Base-by-base conservation (phyloP, 1,140 invertebrate genomes). In the Ephestia elutella region DNA sequence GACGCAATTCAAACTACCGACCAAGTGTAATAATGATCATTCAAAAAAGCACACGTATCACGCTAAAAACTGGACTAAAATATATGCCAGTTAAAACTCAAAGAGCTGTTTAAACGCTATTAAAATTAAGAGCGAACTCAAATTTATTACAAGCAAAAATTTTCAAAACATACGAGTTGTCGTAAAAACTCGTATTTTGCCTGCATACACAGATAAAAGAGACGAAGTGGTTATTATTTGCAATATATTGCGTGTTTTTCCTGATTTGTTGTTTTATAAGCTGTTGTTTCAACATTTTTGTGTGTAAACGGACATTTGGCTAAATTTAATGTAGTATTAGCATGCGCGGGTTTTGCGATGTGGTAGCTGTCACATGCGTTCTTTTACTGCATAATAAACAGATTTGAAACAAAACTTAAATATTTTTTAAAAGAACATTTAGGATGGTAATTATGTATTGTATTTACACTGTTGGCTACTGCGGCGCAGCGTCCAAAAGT, bases 201-300 rank as follows among this genome's bases (percentile, higher is more conserved):
- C 13, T 15, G 38, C n/a, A 44, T 44, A 44, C 38, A n/a, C 38
- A 44, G 38, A 44, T 44, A 44, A 44, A n/a, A 44, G 10, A 44
- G 38, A 44, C 38, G 38, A 44, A 44, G 38, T 44, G 38, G 38
- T 15, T 44, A 44, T 44, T 44, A 15, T 44, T 44, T 44, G 15
- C n/a, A 44, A 44, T 15, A 44, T 44, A 44, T 44, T 44, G 38
- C 38, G 13, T 15, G 15, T 44, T 44, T 32, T 44, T 44, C 13
- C 5, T 44, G 38, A 44, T 44, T 44, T 44, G 38, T 44, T 7
- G 38, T 44, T 44, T 44, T 44, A 44, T 44, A n/a, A 44, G 5
- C 13, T 17, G n/a, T 44, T 44, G 13, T 44, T 44, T n/a, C 15
- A 15, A 44, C 15, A 44, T 44, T 5, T 44, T 44, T 44, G 38